A percentile compares a stretch with the other conserved stretches of the same genome.
phyloP scores from a whole-genome alignment of 1,140 invertebrate genomes.

The Drosophila varians region DNA sequence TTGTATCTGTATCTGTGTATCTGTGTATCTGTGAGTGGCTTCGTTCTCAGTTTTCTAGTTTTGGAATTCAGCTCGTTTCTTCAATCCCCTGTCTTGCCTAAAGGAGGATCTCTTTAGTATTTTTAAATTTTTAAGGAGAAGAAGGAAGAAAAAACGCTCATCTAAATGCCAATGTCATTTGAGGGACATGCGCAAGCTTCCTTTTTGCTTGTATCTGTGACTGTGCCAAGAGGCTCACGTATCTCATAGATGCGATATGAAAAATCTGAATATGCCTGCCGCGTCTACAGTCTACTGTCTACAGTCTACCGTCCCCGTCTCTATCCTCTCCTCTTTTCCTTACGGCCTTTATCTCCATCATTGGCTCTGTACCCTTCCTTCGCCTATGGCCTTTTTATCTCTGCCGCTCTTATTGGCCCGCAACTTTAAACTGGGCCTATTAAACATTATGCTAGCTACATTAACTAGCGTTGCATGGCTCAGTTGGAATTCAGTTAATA shows the following conservation, averaged over 20 bases:
- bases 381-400: constrained; percentile 54
- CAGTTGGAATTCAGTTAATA: constrained; percentile 29
- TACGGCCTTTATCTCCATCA: constrained; percentile 33
- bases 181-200: constrained; percentile 8
- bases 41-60: constrained; percentile 27
- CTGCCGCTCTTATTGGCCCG: constrained; percentile 41
- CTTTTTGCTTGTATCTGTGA: constrained; percentile 4
- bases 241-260: constrained; percentile 51
- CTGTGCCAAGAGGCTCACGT: constrained; percentile 31
- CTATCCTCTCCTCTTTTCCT: background rate
- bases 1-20: constrained; percentile 4
- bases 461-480: constrained; percentile 37
- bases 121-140: background rate
- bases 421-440: constrained; percentile 49
- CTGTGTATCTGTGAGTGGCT: background rate
- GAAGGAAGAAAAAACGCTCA: background rate
- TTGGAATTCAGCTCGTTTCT: constrained; percentile 54
- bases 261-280: constrained; percentile 35
- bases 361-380: constrained; percentile 29
- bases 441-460: constrained; percentile 40
- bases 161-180: constrained; percentile 39
- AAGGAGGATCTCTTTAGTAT: constrained; percentile 10
- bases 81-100: constrained; percentile 21
- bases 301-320: too few relatives aligned
- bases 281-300: constrained; percentile 6